Conservation (phyloP, 2,113 vertebrate species). For the Pteropus alecto region DNA sequence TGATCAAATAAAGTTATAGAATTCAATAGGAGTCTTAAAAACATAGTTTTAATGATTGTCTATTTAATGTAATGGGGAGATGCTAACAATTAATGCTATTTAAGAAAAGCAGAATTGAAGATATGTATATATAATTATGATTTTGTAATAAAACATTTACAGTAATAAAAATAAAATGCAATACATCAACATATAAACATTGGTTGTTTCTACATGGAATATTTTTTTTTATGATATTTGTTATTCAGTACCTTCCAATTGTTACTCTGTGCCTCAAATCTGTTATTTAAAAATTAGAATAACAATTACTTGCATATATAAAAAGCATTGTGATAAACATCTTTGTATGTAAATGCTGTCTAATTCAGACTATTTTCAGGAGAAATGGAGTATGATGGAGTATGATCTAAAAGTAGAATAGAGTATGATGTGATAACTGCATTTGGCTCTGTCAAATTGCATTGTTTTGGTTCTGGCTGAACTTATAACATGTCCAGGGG, state of each 20-base stretch:
- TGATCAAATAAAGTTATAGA: not conserved
- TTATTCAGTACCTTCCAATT: not conserved
- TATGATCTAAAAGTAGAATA: not conserved
- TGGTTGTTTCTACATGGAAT: not conserved
- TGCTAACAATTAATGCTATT: not conserved
- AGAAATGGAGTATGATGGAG: not conserved
- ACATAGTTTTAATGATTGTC: not conserved
- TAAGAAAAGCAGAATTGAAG: not conserved
- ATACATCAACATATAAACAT: not conserved
- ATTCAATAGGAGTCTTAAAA: not conserved
- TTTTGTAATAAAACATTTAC: not conserved
- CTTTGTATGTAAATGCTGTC: not conserved
- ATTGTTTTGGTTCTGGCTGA: not conserved
- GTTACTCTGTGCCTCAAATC: not conserved
- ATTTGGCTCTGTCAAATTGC: not conserved
- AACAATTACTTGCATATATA: not conserved
- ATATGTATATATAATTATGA: not conserved
- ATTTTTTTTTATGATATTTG: not conserved
- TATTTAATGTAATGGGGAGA: not conserved
- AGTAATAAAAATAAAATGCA: not conserved
- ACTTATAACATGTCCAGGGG: not conserved
- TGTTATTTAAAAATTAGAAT: not conserved
- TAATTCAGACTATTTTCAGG: not conserved
- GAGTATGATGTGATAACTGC: not conserved
- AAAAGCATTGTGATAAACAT: not conserved